phyloP scores from a whole-genome alignment of 2,888 invertebrate species.

The Lycia hirtaria region DNA sequence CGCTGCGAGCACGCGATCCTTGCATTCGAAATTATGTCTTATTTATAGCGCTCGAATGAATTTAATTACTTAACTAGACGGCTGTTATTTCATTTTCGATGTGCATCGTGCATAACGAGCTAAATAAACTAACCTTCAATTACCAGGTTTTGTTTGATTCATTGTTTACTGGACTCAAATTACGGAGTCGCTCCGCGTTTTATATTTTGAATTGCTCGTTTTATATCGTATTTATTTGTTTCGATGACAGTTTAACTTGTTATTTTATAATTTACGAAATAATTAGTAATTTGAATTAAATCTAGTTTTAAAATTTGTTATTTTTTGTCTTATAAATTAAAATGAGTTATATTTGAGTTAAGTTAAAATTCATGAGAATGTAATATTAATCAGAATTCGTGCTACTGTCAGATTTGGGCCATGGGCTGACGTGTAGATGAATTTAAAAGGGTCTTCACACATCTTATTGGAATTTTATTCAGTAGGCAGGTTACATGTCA shows the following conservation, averaged over 20 bases:
- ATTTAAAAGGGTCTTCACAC: neutral
- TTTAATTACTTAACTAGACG: constrained; percentile 23
- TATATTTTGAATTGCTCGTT: constrained; percentile 3
- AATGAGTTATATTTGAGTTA: neutral
- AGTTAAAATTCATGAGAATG: constrained; percentile 14
- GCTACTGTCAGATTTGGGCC: constrained; percentile 8
- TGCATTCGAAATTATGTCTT: constrained; percentile 50
- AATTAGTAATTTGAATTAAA: neutral
- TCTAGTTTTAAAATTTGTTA: neutral
- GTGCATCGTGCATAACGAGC: constrained; percentile 21
- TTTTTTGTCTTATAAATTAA: constrained; percentile 1
- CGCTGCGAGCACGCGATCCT: constrained; percentile 52
- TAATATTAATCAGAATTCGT: constrained; percentile 14
- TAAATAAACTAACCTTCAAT: constrained; percentile 23
- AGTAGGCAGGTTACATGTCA: constrained; percentile 18
- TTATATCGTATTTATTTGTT: constrained; percentile 1
- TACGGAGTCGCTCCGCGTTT: constrained; percentile 1
- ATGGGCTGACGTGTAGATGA: constrained; percentile 19
- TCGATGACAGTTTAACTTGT: neutral
- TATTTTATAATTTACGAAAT: constrained; percentile 2
- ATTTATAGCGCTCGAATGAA: constrained; percentile 40
- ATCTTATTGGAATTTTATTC: constrained; percentile 24
- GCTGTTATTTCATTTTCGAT: constrained; percentile 15
- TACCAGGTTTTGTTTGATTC: constrained; percentile 27
- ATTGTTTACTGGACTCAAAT: constrained; percentile 18